Evolutionary conservation across 2,888 invertebrate genomes (phyloP).

Genomic region (Cosmopolites sordidus): DNA sequence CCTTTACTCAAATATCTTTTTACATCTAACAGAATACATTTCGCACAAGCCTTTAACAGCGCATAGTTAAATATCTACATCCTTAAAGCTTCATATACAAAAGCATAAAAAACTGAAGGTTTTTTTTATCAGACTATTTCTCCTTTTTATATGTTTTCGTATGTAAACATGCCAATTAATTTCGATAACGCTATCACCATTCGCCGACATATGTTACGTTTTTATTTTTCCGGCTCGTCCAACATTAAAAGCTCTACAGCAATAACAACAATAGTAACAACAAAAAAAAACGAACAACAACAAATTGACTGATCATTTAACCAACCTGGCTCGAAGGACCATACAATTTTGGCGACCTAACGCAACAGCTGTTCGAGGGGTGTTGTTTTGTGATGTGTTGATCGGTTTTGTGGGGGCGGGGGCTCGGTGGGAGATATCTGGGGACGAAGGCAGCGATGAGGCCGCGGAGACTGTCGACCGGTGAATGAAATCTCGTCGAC

Average conservation of each 20-base stretch:
- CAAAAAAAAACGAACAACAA: background rate
- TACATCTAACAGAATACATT: too few species aligned
- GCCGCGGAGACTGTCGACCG: constrained; percentile 15
- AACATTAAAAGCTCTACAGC: background rate
- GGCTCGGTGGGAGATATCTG: too few species aligned
- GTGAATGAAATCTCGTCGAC: constrained; percentile 16
- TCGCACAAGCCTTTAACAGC: too few species aligned
- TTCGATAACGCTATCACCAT: background rate
- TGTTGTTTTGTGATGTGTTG: constrained; percentile 8
- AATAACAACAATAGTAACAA: constrained; percentile 1
- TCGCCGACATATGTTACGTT: background rate
- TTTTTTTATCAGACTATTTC: too few species aligned
- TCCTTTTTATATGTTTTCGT: too few species aligned
- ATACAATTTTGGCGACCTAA: constrained; percentile 6
- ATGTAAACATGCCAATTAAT: too few species aligned
- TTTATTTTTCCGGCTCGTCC: background rate
- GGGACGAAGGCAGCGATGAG: constrained; percentile 6
- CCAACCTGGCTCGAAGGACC: constrained; percentile 16
- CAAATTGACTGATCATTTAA: background rate
- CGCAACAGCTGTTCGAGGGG: constrained; percentile 21
- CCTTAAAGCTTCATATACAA: too few species aligned
- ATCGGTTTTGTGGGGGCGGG: too few species aligned
- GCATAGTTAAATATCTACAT: too few species aligned
- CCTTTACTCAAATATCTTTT: too few species aligned
- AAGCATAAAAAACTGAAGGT: too few species aligned